phyloP scores from a whole-genome alignment of 2,888 invertebrate species.

The Drosophila crucigera region DNA sequence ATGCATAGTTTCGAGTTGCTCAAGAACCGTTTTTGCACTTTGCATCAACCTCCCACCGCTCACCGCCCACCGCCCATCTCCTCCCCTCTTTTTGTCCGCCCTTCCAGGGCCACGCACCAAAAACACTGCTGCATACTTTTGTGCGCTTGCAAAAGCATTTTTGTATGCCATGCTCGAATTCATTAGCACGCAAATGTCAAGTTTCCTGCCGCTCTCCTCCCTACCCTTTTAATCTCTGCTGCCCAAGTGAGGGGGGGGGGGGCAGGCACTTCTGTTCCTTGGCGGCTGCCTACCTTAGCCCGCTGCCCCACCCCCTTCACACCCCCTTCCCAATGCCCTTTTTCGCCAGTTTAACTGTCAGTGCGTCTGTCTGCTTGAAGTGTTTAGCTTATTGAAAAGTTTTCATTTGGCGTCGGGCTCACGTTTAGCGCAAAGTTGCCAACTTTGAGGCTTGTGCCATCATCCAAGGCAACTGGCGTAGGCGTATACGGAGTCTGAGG shows the following conservation, averaged over 20 bases:
- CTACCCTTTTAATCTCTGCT: background rate
- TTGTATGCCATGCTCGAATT: constrained; percentile 74
- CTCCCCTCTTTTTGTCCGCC: background rate
- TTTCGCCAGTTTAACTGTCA: constrained; percentile 42
- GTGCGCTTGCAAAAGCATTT: constrained; percentile 69
- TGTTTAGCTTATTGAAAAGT: constrained; percentile 80
- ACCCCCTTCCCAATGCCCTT: background rate
- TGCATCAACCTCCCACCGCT: background rate
- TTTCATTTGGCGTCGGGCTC: constrained; percentile 66
- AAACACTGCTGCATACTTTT: constrained; percentile 61
- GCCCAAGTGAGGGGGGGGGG: background rate
- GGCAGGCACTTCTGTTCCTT: constrained; percentile 10
- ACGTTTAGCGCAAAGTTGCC: constrained; percentile 68
- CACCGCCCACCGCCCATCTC: background rate
- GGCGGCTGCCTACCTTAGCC: constrained; percentile 5
- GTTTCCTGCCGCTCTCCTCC: constrained; percentile 21
- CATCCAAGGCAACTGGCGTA: background rate
- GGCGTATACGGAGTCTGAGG: background rate
- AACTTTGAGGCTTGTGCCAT: constrained; percentile 25
- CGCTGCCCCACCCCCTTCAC: background rate
- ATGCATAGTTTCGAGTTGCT: constrained; percentile 79
- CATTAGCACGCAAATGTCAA: constrained; percentile 69
- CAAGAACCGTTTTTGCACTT: constrained; percentile 49
- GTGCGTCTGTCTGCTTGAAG: constrained; percentile 60
- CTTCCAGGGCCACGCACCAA: constrained; percentile 16